phyloP scores from a whole-genome alignment of 2,113 vertebrate species.

The Guaruba guarouba region DNA sequence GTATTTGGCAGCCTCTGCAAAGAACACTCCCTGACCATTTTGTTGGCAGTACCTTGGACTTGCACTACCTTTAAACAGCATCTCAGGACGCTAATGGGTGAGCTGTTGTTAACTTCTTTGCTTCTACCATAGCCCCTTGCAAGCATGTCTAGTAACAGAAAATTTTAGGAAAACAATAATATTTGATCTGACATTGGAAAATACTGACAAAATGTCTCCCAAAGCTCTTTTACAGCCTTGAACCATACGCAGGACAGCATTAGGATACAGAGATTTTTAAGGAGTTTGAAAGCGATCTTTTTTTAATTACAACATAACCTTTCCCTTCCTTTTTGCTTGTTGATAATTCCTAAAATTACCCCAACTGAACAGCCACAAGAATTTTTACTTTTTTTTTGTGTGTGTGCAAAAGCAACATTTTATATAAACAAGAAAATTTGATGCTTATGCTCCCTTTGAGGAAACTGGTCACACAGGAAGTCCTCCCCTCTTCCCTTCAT shows the following conservation, averaged over 20 bases:
- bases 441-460: neutral
- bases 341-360: neutral
- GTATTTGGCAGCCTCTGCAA: neutral
- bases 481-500: neutral
- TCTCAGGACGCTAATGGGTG: neutral
- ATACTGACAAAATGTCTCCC: neutral
- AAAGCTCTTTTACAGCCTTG: neutral
- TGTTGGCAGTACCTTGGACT: neutral
- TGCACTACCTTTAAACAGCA: neutral
- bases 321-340: neutral
- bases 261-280: neutral
- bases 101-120: neutral
- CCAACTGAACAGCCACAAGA: neutral
- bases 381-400: neutral
- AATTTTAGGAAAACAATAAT: neutral
- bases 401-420: neutral
- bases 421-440: neutral
- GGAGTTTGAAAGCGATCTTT: neutral
- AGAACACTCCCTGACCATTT: neutral
- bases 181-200: neutral
- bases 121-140: neutral
- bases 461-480: neutral
- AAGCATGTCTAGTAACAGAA: neutral
- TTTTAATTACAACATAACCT: neutral
- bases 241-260: neutral